Evolutionary conservation across 2,113 vertebrate species (phyloP).

Genomic region (Pteronura brasiliensis): DNA sequence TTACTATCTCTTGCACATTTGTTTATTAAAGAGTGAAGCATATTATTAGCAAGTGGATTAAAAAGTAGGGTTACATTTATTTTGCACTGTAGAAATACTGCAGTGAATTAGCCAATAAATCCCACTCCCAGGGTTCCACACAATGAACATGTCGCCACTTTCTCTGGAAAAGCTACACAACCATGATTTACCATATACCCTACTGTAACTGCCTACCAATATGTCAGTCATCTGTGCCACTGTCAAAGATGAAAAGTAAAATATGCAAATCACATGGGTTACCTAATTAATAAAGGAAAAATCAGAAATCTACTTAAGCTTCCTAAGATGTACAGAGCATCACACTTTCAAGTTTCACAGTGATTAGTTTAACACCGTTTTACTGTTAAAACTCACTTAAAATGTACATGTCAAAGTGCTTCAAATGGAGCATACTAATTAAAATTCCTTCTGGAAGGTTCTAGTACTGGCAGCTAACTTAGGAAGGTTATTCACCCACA

Average conservation of each 20-base stretch:
- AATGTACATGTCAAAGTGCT: conserved; percentile 48
- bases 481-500: conserved; percentile 28
- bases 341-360: conserved; percentile 46
- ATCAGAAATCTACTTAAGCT: conserved; percentile 26
- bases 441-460: conserved; percentile 52
- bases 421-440: conserved; percentile 30
- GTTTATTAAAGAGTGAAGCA: conserved; percentile 50
- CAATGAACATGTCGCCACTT: background rate
- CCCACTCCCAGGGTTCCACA: background rate
- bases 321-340: conserved; percentile 32
- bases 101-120: background rate
- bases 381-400: conserved; percentile 53
- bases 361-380: conserved; percentile 58
- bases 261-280: background rate
- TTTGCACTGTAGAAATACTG: conserved; percentile 23
- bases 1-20: background rate
- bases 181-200: background rate
- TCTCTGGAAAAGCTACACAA: conserved; percentile 33
- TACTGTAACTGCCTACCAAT: background rate
- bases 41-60: conserved; percentile 8
- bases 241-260: conserved; percentile 12
- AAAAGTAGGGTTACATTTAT: conserved; percentile 36
- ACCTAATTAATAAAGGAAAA: conserved; percentile 46
- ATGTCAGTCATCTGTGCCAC: conserved; percentile 9
- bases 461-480: conserved; percentile 7